Evolutionary conservation across 2,888 invertebrate species (phyloP).

Genomic region (Polydrusus tereticollis): DNA sequence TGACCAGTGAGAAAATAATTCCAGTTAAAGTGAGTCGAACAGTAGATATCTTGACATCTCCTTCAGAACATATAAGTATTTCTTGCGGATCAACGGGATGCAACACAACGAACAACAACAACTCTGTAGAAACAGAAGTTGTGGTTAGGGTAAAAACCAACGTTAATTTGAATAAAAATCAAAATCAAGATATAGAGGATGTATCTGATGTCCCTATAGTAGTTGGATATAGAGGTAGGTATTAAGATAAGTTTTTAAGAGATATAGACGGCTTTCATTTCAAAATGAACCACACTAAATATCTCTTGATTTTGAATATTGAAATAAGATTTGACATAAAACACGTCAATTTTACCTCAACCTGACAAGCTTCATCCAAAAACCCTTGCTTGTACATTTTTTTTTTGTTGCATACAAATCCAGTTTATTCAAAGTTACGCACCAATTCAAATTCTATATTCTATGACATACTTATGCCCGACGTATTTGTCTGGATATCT

Average conservation of each 20-base stretch:
- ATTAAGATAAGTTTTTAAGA: not conserved
- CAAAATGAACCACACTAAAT: no score
- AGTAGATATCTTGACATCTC: not conserved
- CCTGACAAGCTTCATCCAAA: no score
- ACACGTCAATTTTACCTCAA: no score
- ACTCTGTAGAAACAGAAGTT: conserved; percentile 41
- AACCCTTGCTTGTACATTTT: no score
- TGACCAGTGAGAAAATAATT: not conserved
- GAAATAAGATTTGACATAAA: no score
- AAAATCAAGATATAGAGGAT: conserved; percentile 16
- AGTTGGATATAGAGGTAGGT: conserved; percentile 36
- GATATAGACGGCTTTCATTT: no score
- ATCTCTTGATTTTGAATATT: no score
- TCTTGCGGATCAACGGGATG: conserved; percentile 36
- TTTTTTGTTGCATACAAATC: no score
- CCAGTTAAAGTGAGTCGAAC: conserved; percentile 4
- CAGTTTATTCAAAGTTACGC: no score
- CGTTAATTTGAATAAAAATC: conserved; percentile 24
- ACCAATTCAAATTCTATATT: no score
- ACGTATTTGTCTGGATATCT: no score
- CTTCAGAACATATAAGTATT: conserved; percentile 28
- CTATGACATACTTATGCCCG: no score
- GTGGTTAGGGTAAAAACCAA: conserved; percentile 43
- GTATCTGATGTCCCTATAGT: conserved; percentile 40
- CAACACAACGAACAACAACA: conserved; percentile 36